Percentiles rank a stretch among this genome's conserved stretches.
These are phyloP conservation scores for Euura lappo DNA, from an alignment of 1,140 invertebrate species.

Conservation along the genomic window DNA sequence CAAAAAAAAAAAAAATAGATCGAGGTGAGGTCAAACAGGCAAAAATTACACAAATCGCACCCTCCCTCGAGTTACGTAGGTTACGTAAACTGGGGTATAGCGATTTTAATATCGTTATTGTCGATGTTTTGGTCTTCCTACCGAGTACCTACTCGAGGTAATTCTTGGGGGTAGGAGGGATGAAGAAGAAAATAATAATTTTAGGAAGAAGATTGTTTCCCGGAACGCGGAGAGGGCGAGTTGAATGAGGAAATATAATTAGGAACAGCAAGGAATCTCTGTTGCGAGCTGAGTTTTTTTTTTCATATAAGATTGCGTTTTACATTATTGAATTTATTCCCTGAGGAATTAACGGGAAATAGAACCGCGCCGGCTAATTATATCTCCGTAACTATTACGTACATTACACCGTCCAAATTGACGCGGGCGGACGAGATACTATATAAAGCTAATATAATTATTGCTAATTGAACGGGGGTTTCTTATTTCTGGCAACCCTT, in stretches of 20 bases:
- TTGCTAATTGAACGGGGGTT: not conserved
- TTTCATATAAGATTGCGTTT: not conserved
- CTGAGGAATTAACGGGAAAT: not conserved
- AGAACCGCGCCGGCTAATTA: not conserved
- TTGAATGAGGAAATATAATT: not conserved
- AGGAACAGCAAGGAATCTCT: not conserved
- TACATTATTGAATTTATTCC: not conserved
- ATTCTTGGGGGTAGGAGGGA: no score
- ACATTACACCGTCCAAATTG: not conserved
- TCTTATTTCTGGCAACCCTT: no score
- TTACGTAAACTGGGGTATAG: no score
- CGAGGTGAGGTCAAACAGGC: no score
- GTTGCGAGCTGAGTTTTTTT: not conserved
- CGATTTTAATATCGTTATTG: no score
- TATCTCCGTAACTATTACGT: not conserved
- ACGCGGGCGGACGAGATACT: not conserved
- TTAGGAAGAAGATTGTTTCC: conserved; percentile 1
- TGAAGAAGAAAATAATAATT: not conserved
- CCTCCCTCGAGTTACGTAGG: no score
- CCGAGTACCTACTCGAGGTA: no score
- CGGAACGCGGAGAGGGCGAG: not conserved
- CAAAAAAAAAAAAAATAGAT: no score
- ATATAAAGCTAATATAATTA: not conserved
- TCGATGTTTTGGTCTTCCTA: no score
- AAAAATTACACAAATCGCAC: no score